These are phyloP conservation scores for Acromyrmex echinatior DNA, from an alignment of 1,140 invertebrate genomes.

Conservation along the genomic window DNA sequence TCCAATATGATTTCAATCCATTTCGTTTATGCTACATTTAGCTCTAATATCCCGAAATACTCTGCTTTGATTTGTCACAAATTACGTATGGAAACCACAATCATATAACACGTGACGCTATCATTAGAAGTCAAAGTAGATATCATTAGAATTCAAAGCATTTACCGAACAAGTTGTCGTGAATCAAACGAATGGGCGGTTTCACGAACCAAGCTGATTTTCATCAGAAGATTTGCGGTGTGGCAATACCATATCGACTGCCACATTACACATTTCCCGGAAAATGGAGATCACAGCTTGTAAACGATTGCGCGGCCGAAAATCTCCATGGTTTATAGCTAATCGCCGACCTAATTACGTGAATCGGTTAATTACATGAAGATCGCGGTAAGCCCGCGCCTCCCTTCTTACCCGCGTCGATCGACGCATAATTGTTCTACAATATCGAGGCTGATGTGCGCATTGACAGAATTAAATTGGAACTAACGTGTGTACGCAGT, in stretches of 20 bases:
- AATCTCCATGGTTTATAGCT: constrained; percentile 8
- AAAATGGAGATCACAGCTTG: constrained; percentile 19
- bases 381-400: constrained; percentile 8
- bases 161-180: constrained; percentile 18
- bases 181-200: constrained; percentile 28
- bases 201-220: constrained; percentile 37
- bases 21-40: background rate
- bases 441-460: constrained; percentile 45
- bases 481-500: constrained; percentile 61
- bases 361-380: constrained; percentile 48
- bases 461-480: constrained; percentile 63
- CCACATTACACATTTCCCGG: constrained; percentile 35
- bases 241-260: constrained; percentile 23
- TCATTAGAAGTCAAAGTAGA: constrained; percentile 25
- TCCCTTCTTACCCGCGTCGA: constrained; percentile 43
- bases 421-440: constrained; percentile 38
- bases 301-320: constrained; percentile 11
- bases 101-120: constrained; percentile 15
- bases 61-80: background rate
- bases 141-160: constrained; percentile 39
- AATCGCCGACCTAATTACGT: constrained; percentile 51
- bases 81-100: background rate
- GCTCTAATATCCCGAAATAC: background rate
- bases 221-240: constrained; percentile 52
- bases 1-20: background rate